Conservation (phyloP, 2,113 vertebrate species). For the Myrmecophaga tridactyla region DNA sequence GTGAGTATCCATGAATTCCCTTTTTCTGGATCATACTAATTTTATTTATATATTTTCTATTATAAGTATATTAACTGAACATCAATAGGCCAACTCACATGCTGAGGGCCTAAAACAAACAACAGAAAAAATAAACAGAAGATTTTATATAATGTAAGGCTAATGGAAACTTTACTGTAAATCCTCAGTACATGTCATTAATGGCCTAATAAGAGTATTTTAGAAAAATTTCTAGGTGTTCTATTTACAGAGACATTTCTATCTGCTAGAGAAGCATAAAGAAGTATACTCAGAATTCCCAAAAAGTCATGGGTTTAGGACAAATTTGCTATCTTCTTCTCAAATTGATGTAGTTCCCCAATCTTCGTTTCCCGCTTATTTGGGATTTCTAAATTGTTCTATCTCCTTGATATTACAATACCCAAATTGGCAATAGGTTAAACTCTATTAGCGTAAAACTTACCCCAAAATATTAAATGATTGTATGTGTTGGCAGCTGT, state of each 20-base stretch:
- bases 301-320: not conserved
- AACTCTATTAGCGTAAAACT: not conserved
- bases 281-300: not conserved
- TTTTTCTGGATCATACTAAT: not conserved
- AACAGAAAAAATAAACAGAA: no score
- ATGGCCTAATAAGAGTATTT: not conserved
- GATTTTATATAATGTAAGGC: no score
- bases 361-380: rapidly evolving
- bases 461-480: not conserved
- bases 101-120: not conserved
- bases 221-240: not conserved
- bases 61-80: not conserved
- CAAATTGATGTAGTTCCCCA: not conserved
- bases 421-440: not conserved
- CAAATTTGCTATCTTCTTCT: not conserved
- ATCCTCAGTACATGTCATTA: not conserved
- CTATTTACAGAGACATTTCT: not conserved
- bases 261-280: not conserved
- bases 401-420: not conserved
- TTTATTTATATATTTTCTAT: not conserved
- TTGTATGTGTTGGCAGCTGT: no score
- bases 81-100: not conserved
- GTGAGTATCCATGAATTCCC: not conserved
- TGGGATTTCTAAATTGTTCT: not conserved
- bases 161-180: not conserved